Base-by-base conservation (phyloP, 2,113 vertebrate genomes). In the Notothenia coriiceps region DNA sequence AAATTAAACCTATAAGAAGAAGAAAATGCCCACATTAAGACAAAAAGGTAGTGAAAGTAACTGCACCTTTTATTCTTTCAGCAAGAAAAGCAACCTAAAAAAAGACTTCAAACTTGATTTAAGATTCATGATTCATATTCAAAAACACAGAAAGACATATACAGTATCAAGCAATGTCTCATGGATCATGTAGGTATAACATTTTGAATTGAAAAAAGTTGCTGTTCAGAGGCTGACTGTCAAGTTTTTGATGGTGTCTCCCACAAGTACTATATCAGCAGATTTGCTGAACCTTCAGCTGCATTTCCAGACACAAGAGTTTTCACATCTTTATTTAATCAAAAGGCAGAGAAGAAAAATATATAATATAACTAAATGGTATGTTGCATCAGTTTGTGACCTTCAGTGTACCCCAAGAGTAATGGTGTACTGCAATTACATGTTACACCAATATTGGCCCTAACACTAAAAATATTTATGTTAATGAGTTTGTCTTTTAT, bases 191-290 rank as follows among this genome's bases (percentile, higher is more conserved):
- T 7, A 7, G 35, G 35, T 4, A n/a, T n/a, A n/a, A n/a, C n/a
- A 44, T 33, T 50, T 14, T 73, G 11, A 52, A 13, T 25, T 10
- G 18, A 12, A 61, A 69, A 56, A 33, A 20, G 20, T 13, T 60
- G 68, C 49, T 82, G 71, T 43, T 56, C 22, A 46, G 56, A 46
- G 62, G 62, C 54, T 57, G 51, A 65, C 75, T 82, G 74, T 68
- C 74, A 47, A 29, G 6, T 47, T 25, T 72, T 50, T 52, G 71
- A 67, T 67, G 62, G 44, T 15, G n/a, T 66, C 52, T 76, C 81
- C 75, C 57, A 43, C n/a, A 46, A 65, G 75, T 14, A 40, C 15
- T 3, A 18, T 2, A 65, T 83, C 83, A 86, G 79, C 79, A 85
- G 43, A 69, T 65, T 25, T 61, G 59, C 63, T 20, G 25, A 22